These are phyloP conservation scores for Frieseomelitta varia DNA, from an alignment of 1,140 invertebrate genomes.

Conservation along the genomic window DNA sequence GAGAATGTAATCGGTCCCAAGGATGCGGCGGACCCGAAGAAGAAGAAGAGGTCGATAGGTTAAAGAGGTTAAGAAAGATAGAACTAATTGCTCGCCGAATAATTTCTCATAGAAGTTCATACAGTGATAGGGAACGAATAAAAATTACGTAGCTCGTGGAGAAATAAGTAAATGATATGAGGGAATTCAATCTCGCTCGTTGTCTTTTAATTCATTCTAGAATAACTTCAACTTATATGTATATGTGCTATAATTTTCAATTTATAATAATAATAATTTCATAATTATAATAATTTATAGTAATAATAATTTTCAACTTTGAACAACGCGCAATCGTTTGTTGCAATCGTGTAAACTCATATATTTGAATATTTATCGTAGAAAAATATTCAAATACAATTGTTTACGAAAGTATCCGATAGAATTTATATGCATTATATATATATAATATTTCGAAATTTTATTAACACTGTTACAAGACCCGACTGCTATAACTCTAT, in stretches of 20 bases:
- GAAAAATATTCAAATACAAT: too few relatives aligned
- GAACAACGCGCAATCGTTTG: not conserved
- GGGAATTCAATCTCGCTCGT: not conserved
- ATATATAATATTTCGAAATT: too few relatives aligned
- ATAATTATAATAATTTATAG: too few relatives aligned
- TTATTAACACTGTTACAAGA: too few relatives aligned
- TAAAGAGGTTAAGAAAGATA: constrained; percentile 49
- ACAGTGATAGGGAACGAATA: not conserved
- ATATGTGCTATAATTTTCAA: not conserved
- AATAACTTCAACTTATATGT: not conserved
- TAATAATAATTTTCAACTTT: too few relatives aligned
- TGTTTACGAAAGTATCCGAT: too few relatives aligned
- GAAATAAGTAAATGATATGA: too few relatives aligned
- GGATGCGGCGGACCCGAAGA: constrained; percentile 30
- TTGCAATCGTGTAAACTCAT: too few relatives aligned
- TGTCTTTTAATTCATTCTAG: not conserved
- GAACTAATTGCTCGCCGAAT: constrained; percentile 33
- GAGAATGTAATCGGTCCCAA: constrained; percentile 49
- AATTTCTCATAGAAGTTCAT: constrained; percentile 31
- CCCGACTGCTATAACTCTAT: too few relatives aligned
- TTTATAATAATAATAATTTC: too few relatives aligned
- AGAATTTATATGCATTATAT: too few relatives aligned
- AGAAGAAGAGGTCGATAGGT: constrained; percentile 34
- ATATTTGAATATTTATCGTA: too few relatives aligned
- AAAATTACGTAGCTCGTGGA: constrained; percentile 15